Conservation (phyloP, 2,888 invertebrate species). For the Monochamus alternatus region DNA sequence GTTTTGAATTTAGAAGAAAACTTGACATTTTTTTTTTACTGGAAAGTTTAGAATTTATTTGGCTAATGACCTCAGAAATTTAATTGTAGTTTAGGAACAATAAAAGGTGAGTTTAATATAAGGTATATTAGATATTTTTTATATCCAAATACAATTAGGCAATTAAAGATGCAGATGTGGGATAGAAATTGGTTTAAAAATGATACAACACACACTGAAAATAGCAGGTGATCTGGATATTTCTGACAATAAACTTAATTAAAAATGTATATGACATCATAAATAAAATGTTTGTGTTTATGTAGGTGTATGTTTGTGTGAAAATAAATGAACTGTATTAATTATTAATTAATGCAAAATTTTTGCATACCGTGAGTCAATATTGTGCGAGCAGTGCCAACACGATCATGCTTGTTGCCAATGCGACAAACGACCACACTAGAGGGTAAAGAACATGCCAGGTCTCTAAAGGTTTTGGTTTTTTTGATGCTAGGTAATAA, state of each 20-base stretch:
- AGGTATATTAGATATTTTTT: no score
- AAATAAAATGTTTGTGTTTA: neutral
- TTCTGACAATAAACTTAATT: neutral
- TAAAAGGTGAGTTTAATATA: no score
- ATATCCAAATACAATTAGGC: no score
- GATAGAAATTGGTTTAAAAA: neutral
- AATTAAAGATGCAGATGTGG: neutral
- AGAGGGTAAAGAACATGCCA: constrained; percentile 71
- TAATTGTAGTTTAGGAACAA: no score
- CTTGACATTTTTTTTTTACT: no score
- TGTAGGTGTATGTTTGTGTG: constrained; percentile 27
- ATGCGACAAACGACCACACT: constrained; percentile 70
- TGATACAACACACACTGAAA: neutral
- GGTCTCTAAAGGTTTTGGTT: constrained; percentile 66
- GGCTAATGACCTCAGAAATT: no score
- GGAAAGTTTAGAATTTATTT: no score
- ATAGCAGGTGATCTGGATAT: neutral
- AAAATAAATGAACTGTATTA: constrained; percentile 34
- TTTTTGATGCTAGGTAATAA: constrained; percentile 66
- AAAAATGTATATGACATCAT: neutral
- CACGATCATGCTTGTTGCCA: constrained; percentile 72
- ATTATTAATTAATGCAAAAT: constrained; percentile 51
- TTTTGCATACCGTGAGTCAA: constrained; percentile 68
- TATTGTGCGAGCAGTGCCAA: constrained; percentile 71
- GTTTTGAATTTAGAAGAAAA: no score